Base-by-base conservation (phyloP, 1,140 invertebrate genomes). In the Berghia stephanieae region DNA sequence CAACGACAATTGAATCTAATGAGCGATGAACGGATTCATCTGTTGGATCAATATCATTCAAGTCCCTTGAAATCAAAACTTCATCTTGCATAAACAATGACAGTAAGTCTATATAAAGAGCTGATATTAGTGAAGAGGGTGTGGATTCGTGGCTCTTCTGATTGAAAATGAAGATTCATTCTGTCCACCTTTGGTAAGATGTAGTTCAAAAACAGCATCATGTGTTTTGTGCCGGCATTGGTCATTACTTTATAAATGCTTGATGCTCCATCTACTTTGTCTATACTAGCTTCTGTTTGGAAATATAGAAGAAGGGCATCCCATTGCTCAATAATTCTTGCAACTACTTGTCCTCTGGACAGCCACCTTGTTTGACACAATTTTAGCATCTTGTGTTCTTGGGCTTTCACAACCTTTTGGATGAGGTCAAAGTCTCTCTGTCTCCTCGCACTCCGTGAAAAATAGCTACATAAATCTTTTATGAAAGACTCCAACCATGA, bases 301-400 rank as follows among this genome's bases (percentile, higher is more conserved):
- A 63, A 63, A 63, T 24, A 63, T 31, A 63, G 27, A 31, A 63
- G 57, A 16, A 63, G 27, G 18, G 57, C 57, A 31, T 63, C 57
- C 57, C 57, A 63, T 31, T 63, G 57, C 27, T 63, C 57, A 31
- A 63, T 63, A 31, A 63, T 63, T 27, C 57, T 10, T 31, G 27
- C 34, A 24, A 63, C 57, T 8, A 63, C 57, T 24, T 16, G 18
- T 31, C 34, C 57, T 31, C 18, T 63, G 18, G 57, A 63, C 8
- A 63, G 57, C 57, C 57, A 63, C 27, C 57, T 16, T 16, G 57
- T 63, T 63, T 63, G 57, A 8, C 18, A 16, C 57, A 63, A 63
- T 31, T 63, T 63, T 27, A 63, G 34, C 10, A 63, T 63, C 27
- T 27, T 63, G 10, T 63, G 57, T 27, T 63, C 34, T 31, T 63